Evolutionary conservation across 2,113 vertebrate genomes (phyloP).

Genomic region (Chaetura pelagica): DNA sequence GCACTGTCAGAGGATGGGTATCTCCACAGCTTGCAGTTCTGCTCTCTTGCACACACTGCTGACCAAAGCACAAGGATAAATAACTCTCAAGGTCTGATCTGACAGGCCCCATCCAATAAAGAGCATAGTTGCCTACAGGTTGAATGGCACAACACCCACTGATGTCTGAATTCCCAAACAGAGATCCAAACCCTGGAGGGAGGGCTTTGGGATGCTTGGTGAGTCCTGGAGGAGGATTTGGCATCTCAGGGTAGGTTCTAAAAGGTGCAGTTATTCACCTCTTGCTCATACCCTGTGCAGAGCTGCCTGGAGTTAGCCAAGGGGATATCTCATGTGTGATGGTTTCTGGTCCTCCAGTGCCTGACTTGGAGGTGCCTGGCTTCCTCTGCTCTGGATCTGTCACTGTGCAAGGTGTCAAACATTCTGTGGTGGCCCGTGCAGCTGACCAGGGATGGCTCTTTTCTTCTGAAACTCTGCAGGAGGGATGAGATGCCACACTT

Average conservation of each 20-base stretch:
- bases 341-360: not conserved
- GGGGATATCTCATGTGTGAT: accelerated
- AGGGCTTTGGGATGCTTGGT: not conserved
- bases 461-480: not conserved
- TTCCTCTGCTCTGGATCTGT: not conserved
- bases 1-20: not conserved
- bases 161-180: not conserved
- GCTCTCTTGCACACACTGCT: not conserved
- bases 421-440: not conserved
- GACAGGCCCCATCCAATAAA: not conserved
- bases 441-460: not conserved
- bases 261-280: not conserved
- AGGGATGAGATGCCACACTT: not conserved
- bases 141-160: not conserved
- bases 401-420: not conserved
- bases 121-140: not conserved
- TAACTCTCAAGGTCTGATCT: not conserved
- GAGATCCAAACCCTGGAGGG: not conserved
- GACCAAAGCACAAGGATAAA: not conserved
- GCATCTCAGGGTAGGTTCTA: not conserved
- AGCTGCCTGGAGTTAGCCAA: not conserved
- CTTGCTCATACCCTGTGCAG: not conserved
- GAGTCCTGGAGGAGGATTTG: not conserved
- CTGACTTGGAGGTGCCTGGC: not conserved
- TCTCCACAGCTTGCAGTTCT: not conserved